phyloP scores from a whole-genome alignment of 2,888 invertebrate species.

The Dioctria rufipes region DNA sequence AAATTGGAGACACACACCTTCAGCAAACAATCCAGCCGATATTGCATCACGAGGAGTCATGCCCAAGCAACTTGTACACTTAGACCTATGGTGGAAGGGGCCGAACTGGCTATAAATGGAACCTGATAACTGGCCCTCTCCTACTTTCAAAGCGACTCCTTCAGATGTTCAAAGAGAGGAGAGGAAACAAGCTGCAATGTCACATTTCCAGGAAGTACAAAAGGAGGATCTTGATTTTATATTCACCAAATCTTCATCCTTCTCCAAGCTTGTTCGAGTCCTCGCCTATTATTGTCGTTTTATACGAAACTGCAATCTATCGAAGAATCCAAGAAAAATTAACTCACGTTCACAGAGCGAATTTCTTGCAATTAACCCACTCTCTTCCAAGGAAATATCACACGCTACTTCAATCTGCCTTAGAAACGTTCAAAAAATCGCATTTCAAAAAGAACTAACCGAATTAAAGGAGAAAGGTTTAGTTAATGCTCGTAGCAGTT shows the following conservation, averaged over 20 bases:
- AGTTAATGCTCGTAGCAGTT: slow-evolving; percentile 45
- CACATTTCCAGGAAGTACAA: background rate
- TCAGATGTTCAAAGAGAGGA: background rate
- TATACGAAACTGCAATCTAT: background rate
- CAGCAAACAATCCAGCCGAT: background rate
- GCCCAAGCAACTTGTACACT: background rate
- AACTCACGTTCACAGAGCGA: background rate
- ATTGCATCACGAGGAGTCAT: background rate
- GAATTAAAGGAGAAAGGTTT: background rate
- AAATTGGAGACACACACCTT: background rate
- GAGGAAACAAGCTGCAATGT: background rate
- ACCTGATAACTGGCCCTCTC: background rate
- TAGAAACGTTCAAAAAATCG: background rate
- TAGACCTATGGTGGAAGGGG: background rate
- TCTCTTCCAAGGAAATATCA: background rate
- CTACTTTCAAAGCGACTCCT: too few relatives aligned
- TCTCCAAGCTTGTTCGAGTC: background rate
- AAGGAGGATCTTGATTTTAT: background rate
- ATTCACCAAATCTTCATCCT: background rate
- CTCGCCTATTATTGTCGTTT: background rate
- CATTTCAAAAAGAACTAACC: slow-evolving; percentile 42
- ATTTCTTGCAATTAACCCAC: background rate
- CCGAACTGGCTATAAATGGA: background rate
- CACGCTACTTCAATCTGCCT: background rate
- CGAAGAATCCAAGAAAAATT: background rate